Evolutionary conservation across 35 echinoderm and acorn worm species (phyloP), one percentile per base, ranked within the genome.

Genomic region (Ophioderma brevispina): DNA sequence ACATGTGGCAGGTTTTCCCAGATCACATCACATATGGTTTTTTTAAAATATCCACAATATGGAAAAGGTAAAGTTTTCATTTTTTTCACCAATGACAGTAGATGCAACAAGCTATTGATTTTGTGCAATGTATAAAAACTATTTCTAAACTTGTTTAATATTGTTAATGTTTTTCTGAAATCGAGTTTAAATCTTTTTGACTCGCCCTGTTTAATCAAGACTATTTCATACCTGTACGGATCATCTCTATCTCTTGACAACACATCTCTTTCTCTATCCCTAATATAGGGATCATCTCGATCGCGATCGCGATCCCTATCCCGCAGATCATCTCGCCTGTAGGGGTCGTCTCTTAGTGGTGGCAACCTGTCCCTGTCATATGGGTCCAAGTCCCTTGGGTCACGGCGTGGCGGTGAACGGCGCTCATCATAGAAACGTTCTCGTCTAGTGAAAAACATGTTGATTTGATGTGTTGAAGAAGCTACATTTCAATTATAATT

Each of bases 311-410:
- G 42, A 46, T 15, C 41, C 28, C 59, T 70, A 70, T 70, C 59
- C n/a, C 76, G 39, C 40, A 75, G 85, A 76, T 87, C 85, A 15
- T 78, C 85, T 39, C 85, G 85, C 6, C 85, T 70, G 50, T 87
- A 87, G 1, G 85, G 85, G 41, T 87, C 85, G 49, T 87, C 85
- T 40, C 85, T 49, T 25, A 25, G 15, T 70, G 59, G 59, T 13
- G 59, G 59, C 59, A 70, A 25, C 59, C 59, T 70, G 59, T 70
- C 59, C 28, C 59, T 70, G 13, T 87, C 37, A 76, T 87, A 87
- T 3, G 85, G 85, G 39, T 87, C 85, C 28, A 70, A 70, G 35
- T 87, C 85, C 21, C 85, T 30, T 11, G 31, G 83, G 32, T 85
- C 83, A 4, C 83, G 83, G 14, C 37, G 38, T n/a, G 13, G 34